Evolutionary conservation across 2,797 vertebrate species (phyloP).

Genomic region (Masticophis lateralis): DNA sequence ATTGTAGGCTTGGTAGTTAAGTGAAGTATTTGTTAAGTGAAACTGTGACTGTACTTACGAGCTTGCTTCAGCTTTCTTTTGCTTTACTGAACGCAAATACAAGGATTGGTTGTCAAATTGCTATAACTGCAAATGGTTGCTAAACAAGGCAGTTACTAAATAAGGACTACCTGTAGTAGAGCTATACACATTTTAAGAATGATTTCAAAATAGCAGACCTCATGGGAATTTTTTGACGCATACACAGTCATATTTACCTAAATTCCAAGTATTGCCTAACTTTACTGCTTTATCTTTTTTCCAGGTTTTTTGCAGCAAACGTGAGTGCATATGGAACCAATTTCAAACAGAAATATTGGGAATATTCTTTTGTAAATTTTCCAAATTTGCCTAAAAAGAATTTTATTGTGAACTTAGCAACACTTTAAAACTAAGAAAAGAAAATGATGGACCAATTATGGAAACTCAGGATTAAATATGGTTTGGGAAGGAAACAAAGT

Average conservation of each 20-base stretch:
- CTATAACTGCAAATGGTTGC: background rate
- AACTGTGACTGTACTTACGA: background rate
- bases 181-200: background rate
- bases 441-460: rapidly evolving
- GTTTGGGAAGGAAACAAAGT: background rate
- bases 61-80: background rate
- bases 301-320: slow-evolving; percentile 54
- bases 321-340: slow-evolving; percentile 28
- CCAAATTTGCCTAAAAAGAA: background rate
- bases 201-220: background rate
- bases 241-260: background rate
- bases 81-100: background rate
- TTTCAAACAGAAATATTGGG: slow-evolving; percentile 25
- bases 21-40: background rate
- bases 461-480: background rate
- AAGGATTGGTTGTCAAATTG: background rate
- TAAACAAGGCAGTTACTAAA: background rate
- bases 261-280: background rate
- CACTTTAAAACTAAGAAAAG: background rate
- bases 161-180: background rate
- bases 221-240: background rate
- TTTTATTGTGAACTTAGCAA: background rate
- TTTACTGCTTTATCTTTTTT: slow-evolving; percentile 2
- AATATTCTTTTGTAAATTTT: slow-evolving; percentile 10
- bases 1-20: background rate